Percentiles rank a stretch among this genome's conserved stretches.
Conservation (phyloP, 2,888 invertebrate genomes). For the Scrobipalpa costella region DNA sequence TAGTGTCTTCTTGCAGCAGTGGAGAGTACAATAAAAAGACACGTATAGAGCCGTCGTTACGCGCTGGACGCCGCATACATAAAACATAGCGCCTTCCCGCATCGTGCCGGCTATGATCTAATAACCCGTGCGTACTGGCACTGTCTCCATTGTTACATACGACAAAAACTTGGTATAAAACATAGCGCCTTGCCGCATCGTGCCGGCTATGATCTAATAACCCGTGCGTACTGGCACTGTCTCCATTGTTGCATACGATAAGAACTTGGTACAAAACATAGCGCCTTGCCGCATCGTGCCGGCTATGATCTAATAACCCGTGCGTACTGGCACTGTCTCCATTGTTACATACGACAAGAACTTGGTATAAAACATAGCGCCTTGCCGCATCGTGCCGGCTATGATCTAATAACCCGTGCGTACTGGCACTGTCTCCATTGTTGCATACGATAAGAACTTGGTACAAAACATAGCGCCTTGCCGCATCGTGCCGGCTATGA, state of each 20-base stretch:
- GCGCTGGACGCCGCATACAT: slow-evolving; percentile 54
- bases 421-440: slow-evolving; percentile 45
- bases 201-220: slow-evolving; percentile 60
- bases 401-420: slow-evolving; percentile 70
- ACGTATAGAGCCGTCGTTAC: slow-evolving; percentile 20
- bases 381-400: no score
- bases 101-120: slow-evolving; percentile 69
- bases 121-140: slow-evolving; percentile 64
- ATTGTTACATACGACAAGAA: slow-evolving; percentile 29
- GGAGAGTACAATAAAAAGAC: slow-evolving; percentile 20
- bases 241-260: slow-evolving; percentile 35
- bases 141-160: slow-evolving; percentile 36
- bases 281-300: slow-evolving; percentile 31
- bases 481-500: no score
- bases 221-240: slow-evolving; percentile 54
- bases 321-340: slow-evolving; percentile 51
- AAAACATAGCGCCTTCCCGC: slow-evolving; percentile 69
- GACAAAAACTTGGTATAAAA: not conserved
- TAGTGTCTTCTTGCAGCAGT: not conserved
- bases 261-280: not conserved
- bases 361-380: slow-evolving; percentile 31
- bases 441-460: not conserved
- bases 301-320: slow-evolving; percentile 64
- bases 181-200: slow-evolving; percentile 31
- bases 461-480: no score